Evolutionary conservation across 1,140 invertebrate species (phyloP), one percentile per base, ranked within the genome.

Genomic region (Aricia agestis): DNA sequence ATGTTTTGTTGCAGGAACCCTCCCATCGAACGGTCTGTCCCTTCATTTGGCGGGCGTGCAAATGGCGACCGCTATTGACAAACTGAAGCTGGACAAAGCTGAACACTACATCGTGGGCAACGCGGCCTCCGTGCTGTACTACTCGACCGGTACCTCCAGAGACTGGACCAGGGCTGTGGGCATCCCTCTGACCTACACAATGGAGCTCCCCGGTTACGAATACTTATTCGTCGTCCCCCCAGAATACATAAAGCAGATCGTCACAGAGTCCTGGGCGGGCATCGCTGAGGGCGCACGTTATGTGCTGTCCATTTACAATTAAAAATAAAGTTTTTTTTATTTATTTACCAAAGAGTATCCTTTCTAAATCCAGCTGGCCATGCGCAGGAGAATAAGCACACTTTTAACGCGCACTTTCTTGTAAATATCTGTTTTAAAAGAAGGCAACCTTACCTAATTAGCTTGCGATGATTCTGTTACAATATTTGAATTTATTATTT

Each of bases 211-310:
- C 1, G 94, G 94, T 41, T 94, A 93, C 69, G 84, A 86, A 36
- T 86, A 93, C 68, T 94, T 94, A 0, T 91, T 91, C 71, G 74
- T 95, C 65, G 93, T 96, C 0, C 95, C 95, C 7, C 91, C 93
- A 5, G 82, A 85, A 1, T 93, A 95, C 73, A 95, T 97, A 13
- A 73, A 91, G 41, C 88, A 90, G 67, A 91, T 92, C 18, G 89
- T 93, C 0, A 90, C 90, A 19, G 97, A 98, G 87, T 96, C 96
- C 0, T 97, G 95, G 92, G 93, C 94, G 69, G 95, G 94, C 4
- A 92, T 97, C 25, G 83, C 75, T 1, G 87, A 76, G 42, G 87
- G 87, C 36, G 89, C 83, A 9, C 78, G 77, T 59, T 84, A 82
- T 42, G 77, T 87, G 6, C 25, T 86, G n/a, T 76, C 70, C 67